Conservation (phyloP, 92 coral and sea anemone species). For the Heteractis magnifica region DNA sequence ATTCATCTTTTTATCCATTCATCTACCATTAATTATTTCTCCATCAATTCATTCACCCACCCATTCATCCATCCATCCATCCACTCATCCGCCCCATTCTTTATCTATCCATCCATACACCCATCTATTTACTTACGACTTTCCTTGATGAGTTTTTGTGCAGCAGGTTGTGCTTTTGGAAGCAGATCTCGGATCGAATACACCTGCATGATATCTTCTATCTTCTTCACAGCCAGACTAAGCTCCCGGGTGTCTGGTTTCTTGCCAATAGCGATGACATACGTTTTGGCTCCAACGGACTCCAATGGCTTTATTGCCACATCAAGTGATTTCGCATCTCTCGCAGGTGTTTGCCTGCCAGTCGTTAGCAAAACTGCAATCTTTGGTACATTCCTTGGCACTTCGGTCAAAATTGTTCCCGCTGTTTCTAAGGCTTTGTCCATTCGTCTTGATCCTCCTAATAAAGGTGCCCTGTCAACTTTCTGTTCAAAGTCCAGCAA, state of each 20-base stretch:
- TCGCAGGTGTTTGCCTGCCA: slow-evolving; percentile 57
- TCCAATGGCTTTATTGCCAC: slow-evolving; percentile 54
- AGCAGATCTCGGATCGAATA: slow-evolving; percentile 28
- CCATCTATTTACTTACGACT: slow-evolving; percentile 18
- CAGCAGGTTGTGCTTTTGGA: slow-evolving; percentile 16
- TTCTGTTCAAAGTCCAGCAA: slow-evolving; percentile 40
- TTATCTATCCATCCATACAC: too few species aligned
- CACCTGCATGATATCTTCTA: slow-evolving; percentile 57
- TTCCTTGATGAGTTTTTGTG: slow-evolving; percentile 36
- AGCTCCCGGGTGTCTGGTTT: slow-evolving; percentile 52
- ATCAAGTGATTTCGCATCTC: slow-evolving; percentile 37
- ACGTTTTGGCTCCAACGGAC: slow-evolving; percentile 61
- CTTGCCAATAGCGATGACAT: slow-evolving; percentile 75
- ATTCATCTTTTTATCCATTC: too few species aligned
- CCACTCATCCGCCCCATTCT: too few species aligned
- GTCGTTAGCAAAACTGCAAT: slow-evolving; percentile 76
- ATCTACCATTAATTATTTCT: too few species aligned
- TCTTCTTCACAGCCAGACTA: slow-evolving; percentile 51
- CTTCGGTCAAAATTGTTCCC: slow-evolving; percentile 28
- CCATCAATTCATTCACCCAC: too few species aligned
- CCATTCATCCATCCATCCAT: too few species aligned
- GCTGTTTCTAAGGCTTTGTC: slow-evolving; percentile 65
- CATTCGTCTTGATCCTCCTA: slow-evolving; percentile 72
- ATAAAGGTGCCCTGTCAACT: slow-evolving; percentile 54
- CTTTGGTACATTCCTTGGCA: slow-evolving; percentile 56